Percentiles rank a stretch among this genome's conserved stretches.
Evolutionary conservation across 2,888 invertebrate species (phyloP).

Genomic region (Conomelus anceps): DNA sequence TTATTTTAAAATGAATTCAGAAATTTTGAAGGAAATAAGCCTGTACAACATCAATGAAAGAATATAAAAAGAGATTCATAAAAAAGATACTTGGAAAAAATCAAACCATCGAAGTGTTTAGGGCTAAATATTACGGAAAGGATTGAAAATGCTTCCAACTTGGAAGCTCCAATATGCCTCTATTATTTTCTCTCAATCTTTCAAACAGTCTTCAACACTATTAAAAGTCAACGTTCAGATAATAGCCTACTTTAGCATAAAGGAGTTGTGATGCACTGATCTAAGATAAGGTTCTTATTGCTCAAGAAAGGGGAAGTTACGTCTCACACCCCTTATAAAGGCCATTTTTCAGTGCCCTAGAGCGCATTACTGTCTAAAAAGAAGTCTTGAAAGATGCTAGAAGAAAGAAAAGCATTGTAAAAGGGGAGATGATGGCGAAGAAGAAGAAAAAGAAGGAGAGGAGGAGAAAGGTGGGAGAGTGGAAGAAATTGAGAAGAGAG

Average conservation of each 20-base stretch:
- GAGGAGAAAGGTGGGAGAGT: not conserved
- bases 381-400: not conserved
- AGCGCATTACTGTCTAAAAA: not conserved
- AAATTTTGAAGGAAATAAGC: too few relatives aligned
- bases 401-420: not conserved
- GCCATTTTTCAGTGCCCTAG: not conserved
- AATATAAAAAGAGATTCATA: too few relatives aligned
- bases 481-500: not conserved
- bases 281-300: not conserved
- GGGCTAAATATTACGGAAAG: not conserved
- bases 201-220: not conserved
- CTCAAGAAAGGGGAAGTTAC: not conserved
- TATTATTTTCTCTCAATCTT: not conserved
- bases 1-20: too few relatives aligned
- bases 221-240: not conserved
- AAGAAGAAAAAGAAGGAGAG: not conserved
- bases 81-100: not conserved
- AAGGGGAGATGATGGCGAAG: not conserved
- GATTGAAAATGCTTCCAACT: not conserved
- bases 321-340: not conserved
- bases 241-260: not conserved
- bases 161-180: not conserved
- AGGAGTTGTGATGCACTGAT: not conserved
- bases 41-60: too few relatives aligned
- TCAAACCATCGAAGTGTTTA: not conserved